Evolutionary conservation across 2,888 invertebrate genomes (phyloP), one percentile per base, ranked within the genome.

Genomic region (Nomada ferruginata): DNA sequence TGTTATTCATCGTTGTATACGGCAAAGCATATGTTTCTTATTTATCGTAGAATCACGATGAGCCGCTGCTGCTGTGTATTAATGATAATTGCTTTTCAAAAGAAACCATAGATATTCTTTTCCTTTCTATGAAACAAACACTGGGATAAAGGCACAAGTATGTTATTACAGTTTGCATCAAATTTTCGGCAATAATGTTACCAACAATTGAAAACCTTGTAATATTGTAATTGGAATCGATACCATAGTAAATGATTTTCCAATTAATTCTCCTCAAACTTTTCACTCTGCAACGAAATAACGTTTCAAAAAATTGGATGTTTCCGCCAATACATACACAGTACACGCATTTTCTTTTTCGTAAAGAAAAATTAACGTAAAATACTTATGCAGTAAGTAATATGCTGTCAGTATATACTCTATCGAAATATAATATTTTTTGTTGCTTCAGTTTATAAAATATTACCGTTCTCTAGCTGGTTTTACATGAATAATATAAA

Each of bases 61-160:
- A 83, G 20, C 71, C 60, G 81, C 70, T 60, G 80, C 66, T 63
- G 75, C 64, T 73, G 47, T 61, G 29, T 53, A 53, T 80, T n/a
- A 52, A 52, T 10, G 66, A 71, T 55, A 57, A 66, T 63, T 60
- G 52, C 59, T 76, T 44, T 69, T 66, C 42, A 15, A 69, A 78
- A n/a, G 47, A 50, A 77, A 82, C 42, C n/a, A 63, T 50, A 15
- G 68, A 70, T 50, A 57, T 44, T 60, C 13, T 60, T 57, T 63
- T 65, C 47, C 52, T 26, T 78, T 74, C 50, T 73, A 80, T 74
- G 71, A 76, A 78, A 89, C 90, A 88, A 92, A 92, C 92, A 91
- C 91, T 91, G 91, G 91, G 90, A 87, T 78, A 89, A 87, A 86
- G 84, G 83, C 82, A 86, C 79, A 77, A 69, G 53, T 77, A 73